Percentiles rank a stretch among this genome's conserved stretches.
Conservation (phyloP, 2,113 vertebrate genomes). For the Siniperca chuatsi region DNA sequence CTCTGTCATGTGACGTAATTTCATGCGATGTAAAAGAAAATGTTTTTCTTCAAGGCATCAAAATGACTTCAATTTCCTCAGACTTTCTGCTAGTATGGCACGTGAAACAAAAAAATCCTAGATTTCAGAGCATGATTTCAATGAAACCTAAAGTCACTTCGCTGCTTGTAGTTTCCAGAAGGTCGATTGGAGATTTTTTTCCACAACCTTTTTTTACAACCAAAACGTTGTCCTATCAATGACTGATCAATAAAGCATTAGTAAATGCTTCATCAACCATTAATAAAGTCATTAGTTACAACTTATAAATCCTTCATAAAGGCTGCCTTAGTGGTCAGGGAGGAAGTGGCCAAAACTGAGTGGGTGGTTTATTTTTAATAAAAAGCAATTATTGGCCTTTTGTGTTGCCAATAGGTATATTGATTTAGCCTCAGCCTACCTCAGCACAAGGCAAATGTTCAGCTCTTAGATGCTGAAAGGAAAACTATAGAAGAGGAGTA, state of each 20-base stretch:
- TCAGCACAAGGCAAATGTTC: neutral
- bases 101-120: neutral
- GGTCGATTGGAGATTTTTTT: neutral
- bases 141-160: neutral
- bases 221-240: neutral
- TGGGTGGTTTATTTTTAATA: slow-evolving; percentile 36
- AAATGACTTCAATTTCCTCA: neutral
- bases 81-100: neutral
- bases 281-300: neutral
- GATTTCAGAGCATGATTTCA: neutral
- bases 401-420: slow-evolving; percentile 12
- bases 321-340: neutral
- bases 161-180: neutral
- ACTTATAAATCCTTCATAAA: neutral
- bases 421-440: slow-evolving; percentile 17
- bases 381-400: slow-evolving; percentile 35
- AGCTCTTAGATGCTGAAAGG: slow-evolving; percentile 6
- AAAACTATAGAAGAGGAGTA: neutral
- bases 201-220: neutral
- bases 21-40: neutral
- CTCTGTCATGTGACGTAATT: no score
- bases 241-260: neutral
- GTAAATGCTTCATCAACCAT: no score
- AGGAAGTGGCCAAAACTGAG: neutral
- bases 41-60: no score